phyloP scores from a whole-genome alignment of 2,797 vertebrate genomes.

The Crypturellus tataupa region DNA sequence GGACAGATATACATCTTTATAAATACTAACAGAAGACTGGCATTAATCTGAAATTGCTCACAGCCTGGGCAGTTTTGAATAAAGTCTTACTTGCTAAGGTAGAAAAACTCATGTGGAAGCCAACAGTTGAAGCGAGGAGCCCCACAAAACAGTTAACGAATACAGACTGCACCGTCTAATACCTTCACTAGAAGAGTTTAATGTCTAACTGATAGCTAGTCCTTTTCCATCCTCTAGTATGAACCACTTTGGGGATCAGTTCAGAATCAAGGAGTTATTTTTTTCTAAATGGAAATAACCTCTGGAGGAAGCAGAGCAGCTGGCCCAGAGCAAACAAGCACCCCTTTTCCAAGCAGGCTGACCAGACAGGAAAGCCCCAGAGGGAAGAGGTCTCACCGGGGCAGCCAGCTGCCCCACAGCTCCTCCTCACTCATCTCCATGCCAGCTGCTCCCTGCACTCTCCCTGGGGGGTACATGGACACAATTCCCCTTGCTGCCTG shows the following conservation, averaged over 20 bases:
- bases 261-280: background rate
- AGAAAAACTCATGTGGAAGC: background rate
- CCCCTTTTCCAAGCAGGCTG: background rate
- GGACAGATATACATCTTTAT: background rate
- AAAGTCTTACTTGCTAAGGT: background rate
- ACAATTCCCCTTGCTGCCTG: background rate
- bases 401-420: background rate
- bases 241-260: background rate
- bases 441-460: background rate
- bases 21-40: background rate
- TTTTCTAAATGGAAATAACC: background rate
- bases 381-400: background rate
- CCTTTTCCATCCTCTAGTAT: background rate
- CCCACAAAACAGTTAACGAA: background rate
- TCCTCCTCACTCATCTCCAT: background rate
- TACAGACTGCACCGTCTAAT: background rate
- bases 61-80: background rate
- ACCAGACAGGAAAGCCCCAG: accelerated
- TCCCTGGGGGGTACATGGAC: background rate
- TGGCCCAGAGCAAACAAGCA: background rate
- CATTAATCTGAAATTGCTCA: background rate
- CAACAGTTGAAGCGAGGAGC: background rate
- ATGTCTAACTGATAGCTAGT: background rate
- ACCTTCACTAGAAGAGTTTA: background rate
- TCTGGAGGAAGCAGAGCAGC: background rate